A percentile compares a stretch with the other conserved stretches of the same genome.
Conservation (phyloP, 2,113 vertebrate species). For the Daphoenositta chrysoptera region DNA sequence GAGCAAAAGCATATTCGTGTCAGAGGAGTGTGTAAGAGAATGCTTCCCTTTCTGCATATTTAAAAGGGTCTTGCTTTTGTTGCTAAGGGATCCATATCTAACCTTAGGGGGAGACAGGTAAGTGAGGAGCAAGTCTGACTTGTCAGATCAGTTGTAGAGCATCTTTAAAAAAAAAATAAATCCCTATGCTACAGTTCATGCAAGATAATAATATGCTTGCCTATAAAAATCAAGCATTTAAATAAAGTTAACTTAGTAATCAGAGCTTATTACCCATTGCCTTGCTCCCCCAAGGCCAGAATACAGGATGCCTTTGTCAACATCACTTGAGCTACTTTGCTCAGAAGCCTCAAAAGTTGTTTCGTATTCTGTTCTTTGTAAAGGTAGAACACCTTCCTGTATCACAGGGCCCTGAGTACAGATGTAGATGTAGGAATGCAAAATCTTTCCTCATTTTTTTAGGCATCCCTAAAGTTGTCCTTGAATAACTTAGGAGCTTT, state of each 20-base stretch:
- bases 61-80: neutral
- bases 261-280: neutral
- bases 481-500: neutral
- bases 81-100: neutral
- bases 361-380: neutral
- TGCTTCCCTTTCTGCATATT: neutral
- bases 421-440: neutral
- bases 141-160: neutral
- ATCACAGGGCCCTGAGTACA: neutral
- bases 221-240: conserved; percentile 19
- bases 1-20: neutral
- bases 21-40: neutral
- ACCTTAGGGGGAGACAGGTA: neutral
- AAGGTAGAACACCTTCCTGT: neutral
- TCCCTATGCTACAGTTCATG: neutral
- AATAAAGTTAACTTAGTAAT: conserved; percentile 31
- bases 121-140: neutral
- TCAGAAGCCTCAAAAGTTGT: neutral
- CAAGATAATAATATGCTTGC: conserved; percentile 17
- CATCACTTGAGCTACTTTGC: neutral
- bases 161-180: neutral
- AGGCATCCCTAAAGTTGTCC: neutral
- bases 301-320: neutral
- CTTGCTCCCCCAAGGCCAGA: conserved; percentile 14
- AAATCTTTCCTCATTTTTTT: neutral